phyloP scores from a whole-genome alignment of 2,888 invertebrate species.

The Taphrorychus bicolor region DNA sequence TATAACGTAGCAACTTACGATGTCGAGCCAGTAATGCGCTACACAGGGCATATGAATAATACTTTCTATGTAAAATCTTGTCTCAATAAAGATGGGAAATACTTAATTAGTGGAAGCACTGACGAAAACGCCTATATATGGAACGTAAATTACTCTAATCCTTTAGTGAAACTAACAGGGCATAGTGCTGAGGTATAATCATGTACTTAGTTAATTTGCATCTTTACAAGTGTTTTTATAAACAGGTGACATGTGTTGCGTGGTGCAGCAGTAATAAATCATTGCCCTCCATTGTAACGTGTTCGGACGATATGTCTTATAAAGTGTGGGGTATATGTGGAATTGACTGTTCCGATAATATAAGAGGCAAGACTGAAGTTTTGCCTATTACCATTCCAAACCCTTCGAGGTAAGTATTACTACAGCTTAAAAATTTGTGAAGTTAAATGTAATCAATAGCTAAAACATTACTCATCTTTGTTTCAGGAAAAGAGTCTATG shows the following conservation, averaged over 20 bases:
- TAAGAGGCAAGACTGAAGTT: constrained; percentile 51
- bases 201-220: not conserved
- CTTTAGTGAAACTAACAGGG: constrained; percentile 74
- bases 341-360: constrained; percentile 57
- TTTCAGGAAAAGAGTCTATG: constrained; percentile 13
- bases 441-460: not conserved
- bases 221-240: not conserved
- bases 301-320: constrained; percentile 83
- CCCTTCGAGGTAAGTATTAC: constrained; percentile 1
- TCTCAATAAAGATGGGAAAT: constrained; percentile 80
- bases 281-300: constrained; percentile 72
- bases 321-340: constrained; percentile 76
- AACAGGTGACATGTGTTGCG: constrained; percentile 78
- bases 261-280: constrained; percentile 71
- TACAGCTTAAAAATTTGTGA: not conserved
- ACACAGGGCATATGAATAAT: constrained; percentile 77
- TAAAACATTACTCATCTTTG: not conserved
- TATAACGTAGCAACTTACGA: constrained; percentile 79
- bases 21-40: constrained; percentile 69
- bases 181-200: constrained; percentile 73
- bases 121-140: constrained; percentile 88
- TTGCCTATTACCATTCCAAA: constrained; percentile 42
- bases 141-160: constrained; percentile 71
- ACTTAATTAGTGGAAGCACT: constrained; percentile 87
- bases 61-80: constrained; percentile 87